Evolutionary conservation across 2,113 vertebrate genomes (phyloP).

Genomic region (Penelope pileata): DNA sequence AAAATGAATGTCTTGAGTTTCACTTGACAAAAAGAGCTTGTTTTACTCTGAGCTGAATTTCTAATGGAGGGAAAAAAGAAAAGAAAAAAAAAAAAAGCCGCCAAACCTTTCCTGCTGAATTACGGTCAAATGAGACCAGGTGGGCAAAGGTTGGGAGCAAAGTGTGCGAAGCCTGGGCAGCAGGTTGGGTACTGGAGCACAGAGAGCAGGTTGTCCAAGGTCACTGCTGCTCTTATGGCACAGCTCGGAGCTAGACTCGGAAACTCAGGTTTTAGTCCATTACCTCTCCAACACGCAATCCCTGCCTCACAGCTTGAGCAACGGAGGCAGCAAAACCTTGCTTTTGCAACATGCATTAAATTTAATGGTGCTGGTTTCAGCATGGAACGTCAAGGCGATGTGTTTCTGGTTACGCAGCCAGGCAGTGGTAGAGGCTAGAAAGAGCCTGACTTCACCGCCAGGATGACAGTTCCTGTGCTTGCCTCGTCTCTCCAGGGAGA

Average conservation of each 20-base stretch:
- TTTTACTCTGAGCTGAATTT: background rate
- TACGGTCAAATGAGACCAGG: background rate
- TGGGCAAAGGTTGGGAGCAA: background rate
- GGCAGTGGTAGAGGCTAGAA: background rate
- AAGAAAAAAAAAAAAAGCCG: background rate
- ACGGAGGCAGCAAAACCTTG: background rate
- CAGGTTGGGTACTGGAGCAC: background rate
- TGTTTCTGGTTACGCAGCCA: accelerated
- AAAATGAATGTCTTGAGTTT: slow-evolving; percentile 13
- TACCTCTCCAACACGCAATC: background rate
- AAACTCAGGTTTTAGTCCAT: background rate
- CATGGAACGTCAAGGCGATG: background rate
- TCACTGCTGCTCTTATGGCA: background rate
- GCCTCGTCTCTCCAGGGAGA: background rate
- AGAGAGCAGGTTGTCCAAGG: slow-evolving; percentile 23
- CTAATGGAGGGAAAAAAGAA: background rate
- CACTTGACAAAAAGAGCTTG: background rate
- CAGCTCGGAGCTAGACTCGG: background rate
- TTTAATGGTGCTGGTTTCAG: background rate
- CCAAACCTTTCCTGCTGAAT: background rate
- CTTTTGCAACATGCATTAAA: background rate
- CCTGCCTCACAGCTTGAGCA: background rate
- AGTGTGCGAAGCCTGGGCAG: background rate
- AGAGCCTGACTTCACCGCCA: background rate
- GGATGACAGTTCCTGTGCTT: background rate